Evolutionary conservation across 2,113 vertebrate genomes (phyloP).

Genomic region (Paramisgurnus dabryanus): DNA sequence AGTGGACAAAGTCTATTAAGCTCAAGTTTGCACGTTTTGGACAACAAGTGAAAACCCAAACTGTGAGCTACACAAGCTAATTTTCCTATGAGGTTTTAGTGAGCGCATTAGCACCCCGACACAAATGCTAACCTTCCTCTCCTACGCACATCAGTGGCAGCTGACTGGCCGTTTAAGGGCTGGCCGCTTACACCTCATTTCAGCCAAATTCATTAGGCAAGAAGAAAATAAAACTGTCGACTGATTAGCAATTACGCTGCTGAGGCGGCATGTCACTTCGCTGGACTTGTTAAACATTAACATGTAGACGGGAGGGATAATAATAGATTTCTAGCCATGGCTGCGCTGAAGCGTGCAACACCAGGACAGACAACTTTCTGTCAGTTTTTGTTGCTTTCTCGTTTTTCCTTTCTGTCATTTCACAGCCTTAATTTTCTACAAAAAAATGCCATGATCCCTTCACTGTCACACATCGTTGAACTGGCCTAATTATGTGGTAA

Average conservation of each 20-base stretch:
- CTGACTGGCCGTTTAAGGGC: constrained; percentile 65
- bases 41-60: neutral
- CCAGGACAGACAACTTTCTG: constrained; percentile 11
- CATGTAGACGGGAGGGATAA: constrained; percentile 66
- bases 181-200: constrained; percentile 72
- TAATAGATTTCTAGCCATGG: constrained; percentile 72
- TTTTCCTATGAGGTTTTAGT: neutral
- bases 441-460: constrained; percentile 36
- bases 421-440: neutral
- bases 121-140: constrained; percentile 52
- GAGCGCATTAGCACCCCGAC: constrained; percentile 9
- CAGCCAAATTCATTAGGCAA: constrained; percentile 73
- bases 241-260: constrained; percentile 78
- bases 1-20: neutral
- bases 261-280: constrained; percentile 74
- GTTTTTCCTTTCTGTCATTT: constrained; percentile 40
- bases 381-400: neutral
- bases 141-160: constrained; percentile 67
- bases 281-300: constrained; percentile 76
- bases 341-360: constrained; percentile 22
- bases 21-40: constrained; percentile 8
- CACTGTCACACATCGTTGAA: constrained; percentile 21
- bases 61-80: neutral
- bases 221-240: constrained; percentile 71
- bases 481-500: constrained; percentile 45